Conservation (phyloP, 1,140 invertebrate genomes). For the Aphis gossypii region DNA sequence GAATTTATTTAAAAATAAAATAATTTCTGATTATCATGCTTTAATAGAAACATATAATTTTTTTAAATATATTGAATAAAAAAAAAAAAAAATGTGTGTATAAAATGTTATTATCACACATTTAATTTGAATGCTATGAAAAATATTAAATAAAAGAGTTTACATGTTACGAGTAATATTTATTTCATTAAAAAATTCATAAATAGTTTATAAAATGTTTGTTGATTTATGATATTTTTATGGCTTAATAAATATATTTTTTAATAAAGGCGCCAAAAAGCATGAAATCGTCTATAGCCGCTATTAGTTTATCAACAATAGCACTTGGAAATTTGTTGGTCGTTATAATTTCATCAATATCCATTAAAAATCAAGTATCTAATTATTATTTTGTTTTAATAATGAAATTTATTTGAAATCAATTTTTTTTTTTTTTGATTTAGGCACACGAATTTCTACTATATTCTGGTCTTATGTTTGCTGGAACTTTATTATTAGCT, state of each 20-base stretch:
- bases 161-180: background rate
- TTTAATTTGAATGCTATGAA: background rate
- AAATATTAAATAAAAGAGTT: background rate
- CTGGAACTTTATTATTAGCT: conserved; percentile 83
- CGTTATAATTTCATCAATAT: conserved; percentile 66
- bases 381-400: background rate
- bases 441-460: conserved; percentile 87
- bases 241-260: background rate
- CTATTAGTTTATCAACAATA: conserved; percentile 65
- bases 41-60: background rate
- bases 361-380: conserved; percentile 66
- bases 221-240: background rate
- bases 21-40: no score
- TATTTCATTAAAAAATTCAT: background rate
- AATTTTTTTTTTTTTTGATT: conserved; percentile 63
- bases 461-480: conserved; percentile 84
- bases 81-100: background rate
- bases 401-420: background rate
- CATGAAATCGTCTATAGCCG: conserved; percentile 68
- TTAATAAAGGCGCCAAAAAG: conserved; percentile 67
- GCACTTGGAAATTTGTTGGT: conserved; percentile 67
- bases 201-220: background rate
- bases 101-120: background rate
- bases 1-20: no score
- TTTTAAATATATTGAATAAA: background rate